phyloP scores from a whole-genome alignment of 2,113 vertebrate genomes.

The Tinamus guttatus region DNA sequence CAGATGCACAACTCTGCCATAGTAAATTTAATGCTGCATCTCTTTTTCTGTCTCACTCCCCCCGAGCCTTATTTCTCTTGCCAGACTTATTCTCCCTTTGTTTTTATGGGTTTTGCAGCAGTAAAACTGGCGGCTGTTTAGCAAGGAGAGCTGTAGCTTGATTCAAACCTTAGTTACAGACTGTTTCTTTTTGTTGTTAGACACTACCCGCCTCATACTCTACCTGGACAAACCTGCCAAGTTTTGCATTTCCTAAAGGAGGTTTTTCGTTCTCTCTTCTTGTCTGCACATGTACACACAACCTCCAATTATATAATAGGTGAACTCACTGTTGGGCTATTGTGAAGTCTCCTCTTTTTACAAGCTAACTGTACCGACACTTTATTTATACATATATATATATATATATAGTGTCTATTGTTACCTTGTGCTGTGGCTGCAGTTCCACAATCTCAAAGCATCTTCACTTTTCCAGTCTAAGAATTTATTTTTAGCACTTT shows the following conservation, averaged over 20 bases:
- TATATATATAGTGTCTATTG: slow-evolving; percentile 77
- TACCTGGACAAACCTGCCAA: slow-evolving; percentile 83
- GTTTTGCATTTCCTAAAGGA: slow-evolving; percentile 83
- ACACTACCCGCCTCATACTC: slow-evolving; percentile 74
- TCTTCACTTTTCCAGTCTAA: slow-evolving; percentile 66
- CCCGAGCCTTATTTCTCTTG: slow-evolving; percentile 62
- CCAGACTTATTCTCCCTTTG: slow-evolving; percentile 73
- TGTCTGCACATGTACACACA: slow-evolving; percentile 84
- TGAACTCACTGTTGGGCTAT: slow-evolving; percentile 81
- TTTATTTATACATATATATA: slow-evolving; percentile 45
- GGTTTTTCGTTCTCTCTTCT: slow-evolving; percentile 81
- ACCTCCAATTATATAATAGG: slow-evolving; percentile 83
- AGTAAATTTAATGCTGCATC: not conserved
- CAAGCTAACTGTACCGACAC: slow-evolving; percentile 76
- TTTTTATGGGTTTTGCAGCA: slow-evolving; percentile 73
- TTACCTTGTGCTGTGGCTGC: slow-evolving; percentile 74
- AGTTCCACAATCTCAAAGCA: slow-evolving; percentile 63
- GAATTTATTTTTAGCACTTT: slow-evolving; percentile 67
- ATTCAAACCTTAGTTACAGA: slow-evolving; percentile 75
- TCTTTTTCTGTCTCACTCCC: slow-evolving; percentile 37
- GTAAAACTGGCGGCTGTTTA: slow-evolving; percentile 76
- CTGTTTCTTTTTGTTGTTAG: slow-evolving; percentile 80
- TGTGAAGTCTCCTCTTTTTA: slow-evolving; percentile 79
- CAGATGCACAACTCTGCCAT: not conserved
- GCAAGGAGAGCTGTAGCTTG: slow-evolving; percentile 73